Conservation (phyloP, 2,113 vertebrate genomes). For the Chaetodon trifascialis region DNA sequence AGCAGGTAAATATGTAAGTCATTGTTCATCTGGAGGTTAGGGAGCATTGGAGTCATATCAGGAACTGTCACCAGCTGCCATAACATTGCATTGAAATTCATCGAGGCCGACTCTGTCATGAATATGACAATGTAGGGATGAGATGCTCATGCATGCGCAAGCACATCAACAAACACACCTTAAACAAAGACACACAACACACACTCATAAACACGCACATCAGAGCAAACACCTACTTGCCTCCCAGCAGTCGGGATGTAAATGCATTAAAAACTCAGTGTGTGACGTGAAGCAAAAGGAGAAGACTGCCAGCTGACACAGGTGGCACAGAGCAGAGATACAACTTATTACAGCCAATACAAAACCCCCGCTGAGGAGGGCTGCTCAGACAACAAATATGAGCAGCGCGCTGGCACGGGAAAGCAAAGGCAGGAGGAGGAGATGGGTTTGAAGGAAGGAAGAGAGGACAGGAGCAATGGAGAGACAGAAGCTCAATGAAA, state of each 20-base stretch:
- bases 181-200: constrained; percentile 27
- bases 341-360: constrained; percentile 75
- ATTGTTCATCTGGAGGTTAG: constrained; percentile 52
- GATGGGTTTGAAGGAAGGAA: constrained; percentile 38
- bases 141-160: constrained; percentile 12
- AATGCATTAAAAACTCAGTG: constrained; percentile 72
- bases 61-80: constrained; percentile 63
- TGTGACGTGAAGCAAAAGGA: constrained; percentile 59
- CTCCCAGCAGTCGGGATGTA: constrained; percentile 61
- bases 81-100: constrained; percentile 69
- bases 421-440: constrained; percentile 44
- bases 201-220: constrained; percentile 24
- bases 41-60: constrained; percentile 48
- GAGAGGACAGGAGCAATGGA: not conserved
- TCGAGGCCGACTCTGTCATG: constrained; percentile 36
- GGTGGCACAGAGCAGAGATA: constrained; percentile 75
- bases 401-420: constrained; percentile 54
- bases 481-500: not conserved
- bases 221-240: constrained; percentile 61
- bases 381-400: constrained; percentile 74
- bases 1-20: constrained; percentile 60
- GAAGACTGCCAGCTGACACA: constrained; percentile 73
- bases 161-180: constrained; percentile 38
- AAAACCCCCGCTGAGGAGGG: constrained; percentile 63
- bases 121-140: constrained; percentile 40